phyloP scores from a whole-genome alignment of 1,140 invertebrate species.

The Globodera ellingtonae region DNA sequence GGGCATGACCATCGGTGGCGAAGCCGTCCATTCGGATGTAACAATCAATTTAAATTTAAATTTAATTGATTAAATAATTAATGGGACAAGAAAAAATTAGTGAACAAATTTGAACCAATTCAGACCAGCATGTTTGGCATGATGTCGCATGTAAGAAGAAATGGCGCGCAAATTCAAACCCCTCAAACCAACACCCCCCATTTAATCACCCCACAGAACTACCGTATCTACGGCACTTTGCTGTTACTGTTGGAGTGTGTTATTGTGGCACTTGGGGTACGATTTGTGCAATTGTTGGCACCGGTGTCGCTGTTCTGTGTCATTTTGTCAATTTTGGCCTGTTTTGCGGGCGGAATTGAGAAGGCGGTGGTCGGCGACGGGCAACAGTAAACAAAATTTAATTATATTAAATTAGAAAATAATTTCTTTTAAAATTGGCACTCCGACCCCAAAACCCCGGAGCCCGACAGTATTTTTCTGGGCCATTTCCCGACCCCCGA shows the following conservation, averaged over 20 bases:
- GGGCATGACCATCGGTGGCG: constrained; percentile 54
- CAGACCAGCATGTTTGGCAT: constrained; percentile 55
- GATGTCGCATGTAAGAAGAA: constrained; percentile 40
- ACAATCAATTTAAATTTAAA: constrained; percentile 28
- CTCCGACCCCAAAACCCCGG: too few species aligned
- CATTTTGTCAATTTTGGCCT: constrained; percentile 60
- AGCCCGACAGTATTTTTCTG: too few species aligned
- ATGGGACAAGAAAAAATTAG: too few species aligned
- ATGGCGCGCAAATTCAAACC: neutral
- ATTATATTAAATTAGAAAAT: neutral
- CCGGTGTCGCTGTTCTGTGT: constrained; percentile 63
- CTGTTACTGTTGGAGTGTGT: constrained; percentile 59
- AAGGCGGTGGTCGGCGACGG: constrained; percentile 58
- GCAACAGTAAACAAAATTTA: constrained; percentile 53
- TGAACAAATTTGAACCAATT: neutral
- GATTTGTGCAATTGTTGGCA: constrained; percentile 63
- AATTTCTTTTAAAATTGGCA: too few species aligned
- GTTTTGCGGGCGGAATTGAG: constrained; percentile 63
- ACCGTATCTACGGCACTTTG: constrained; percentile 61
- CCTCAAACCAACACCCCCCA: neutral
- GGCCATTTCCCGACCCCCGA: too few species aligned
- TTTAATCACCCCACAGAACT: constrained; percentile 44
- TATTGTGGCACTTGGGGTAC: constrained; percentile 64
- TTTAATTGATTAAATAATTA: too few species aligned
- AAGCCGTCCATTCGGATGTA: constrained; percentile 47